Evolutionary conservation across 2,113 vertebrate species (phyloP).

Genomic region (Cynocephalus volans): DNA sequence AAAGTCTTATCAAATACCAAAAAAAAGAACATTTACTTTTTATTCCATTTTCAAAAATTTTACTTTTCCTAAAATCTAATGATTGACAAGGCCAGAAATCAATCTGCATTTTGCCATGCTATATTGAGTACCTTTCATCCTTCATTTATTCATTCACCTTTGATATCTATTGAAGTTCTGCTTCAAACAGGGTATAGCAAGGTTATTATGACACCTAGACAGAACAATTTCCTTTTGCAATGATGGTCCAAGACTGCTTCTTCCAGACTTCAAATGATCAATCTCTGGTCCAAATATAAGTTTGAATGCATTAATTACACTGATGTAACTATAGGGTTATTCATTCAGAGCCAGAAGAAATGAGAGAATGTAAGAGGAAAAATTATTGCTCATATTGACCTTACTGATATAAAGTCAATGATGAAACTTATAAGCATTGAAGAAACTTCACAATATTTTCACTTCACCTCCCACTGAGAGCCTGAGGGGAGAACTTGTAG

Average conservation of each 20-base stretch:
- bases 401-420: neutral
- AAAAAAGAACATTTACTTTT: neutral
- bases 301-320: neutral
- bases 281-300: neutral
- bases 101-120: neutral
- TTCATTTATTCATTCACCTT: neutral
- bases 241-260: constrained; percentile 6
- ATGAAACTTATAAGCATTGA: neutral
- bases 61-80: constrained; percentile 2
- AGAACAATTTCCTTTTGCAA: constrained; percentile 31
- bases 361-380: neutral
- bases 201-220: constrained; percentile 9
- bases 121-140: neutral
- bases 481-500: neutral
- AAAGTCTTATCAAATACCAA: constrained; percentile 27
- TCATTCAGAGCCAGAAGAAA: neutral
- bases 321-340: neutral
- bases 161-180: constrained; percentile 14
- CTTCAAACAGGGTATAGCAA: neutral
- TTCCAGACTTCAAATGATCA: constrained; percentile 29
- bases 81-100: neutral
- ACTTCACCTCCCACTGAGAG: neutral
- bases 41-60: neutral
- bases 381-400: neutral
- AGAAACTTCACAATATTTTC: constrained; percentile 44